Conservation (phyloP, 2,113 vertebrate genomes). For the Trichomycterus rosablanca region DNA sequence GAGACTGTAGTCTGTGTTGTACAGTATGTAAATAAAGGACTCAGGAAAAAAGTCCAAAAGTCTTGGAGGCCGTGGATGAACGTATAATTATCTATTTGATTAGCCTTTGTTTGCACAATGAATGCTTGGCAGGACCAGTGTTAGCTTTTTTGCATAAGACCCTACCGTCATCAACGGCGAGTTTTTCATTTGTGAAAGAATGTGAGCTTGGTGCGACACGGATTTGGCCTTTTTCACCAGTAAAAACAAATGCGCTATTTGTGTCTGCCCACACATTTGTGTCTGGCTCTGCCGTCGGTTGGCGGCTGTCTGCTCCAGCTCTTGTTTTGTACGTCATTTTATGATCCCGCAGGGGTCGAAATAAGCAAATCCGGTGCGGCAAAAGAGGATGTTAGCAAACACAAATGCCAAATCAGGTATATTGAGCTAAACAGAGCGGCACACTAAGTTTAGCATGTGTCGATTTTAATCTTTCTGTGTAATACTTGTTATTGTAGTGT, state of each 20-base stretch:
- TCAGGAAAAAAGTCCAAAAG: too few relatives aligned
- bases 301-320: background rate
- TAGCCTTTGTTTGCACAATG: constrained; percentile 7
- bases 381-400: constrained; percentile 22
- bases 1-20: background rate
- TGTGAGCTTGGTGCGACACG: constrained; percentile 12
- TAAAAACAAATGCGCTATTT: constrained; percentile 26
- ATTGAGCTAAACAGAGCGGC: too few relatives aligned
- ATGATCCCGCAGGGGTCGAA: constrained; percentile 22
- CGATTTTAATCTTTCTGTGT: background rate
- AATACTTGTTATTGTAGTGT: constrained; percentile 33
- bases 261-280: constrained; percentile 5
- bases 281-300: constrained; percentile 15
- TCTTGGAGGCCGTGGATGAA: too few relatives aligned
- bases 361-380: constrained; percentile 34
- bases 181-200: too few relatives aligned
- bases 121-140: constrained; percentile 6
- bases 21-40: too few relatives aligned
- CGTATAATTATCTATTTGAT: constrained; percentile 4
- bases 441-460: background rate
- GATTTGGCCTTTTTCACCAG: constrained; percentile 18
- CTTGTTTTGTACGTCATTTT: constrained; percentile 12
- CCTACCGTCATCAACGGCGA: background rate
- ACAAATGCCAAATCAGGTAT: background rate
- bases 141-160: constrained; percentile 17